These are phyloP conservation scores for Amazona vittata DNA, from an alignment of 2,113 vertebrate species.

Conservation along the genomic window DNA sequence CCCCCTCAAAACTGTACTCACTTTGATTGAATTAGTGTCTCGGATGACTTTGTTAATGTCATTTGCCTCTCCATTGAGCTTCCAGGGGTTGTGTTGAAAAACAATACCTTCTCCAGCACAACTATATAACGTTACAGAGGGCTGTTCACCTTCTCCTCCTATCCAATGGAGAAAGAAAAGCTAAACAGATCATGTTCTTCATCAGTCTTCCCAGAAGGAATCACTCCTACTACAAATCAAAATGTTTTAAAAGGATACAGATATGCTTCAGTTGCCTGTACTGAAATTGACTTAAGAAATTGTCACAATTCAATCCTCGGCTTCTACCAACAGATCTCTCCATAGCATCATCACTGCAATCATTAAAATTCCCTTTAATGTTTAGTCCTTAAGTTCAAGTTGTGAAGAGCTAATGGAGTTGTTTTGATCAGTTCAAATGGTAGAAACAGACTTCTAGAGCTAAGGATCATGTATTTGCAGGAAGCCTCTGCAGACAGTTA, in stretches of 20 bases:
- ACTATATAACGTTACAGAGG: constrained; percentile 87
- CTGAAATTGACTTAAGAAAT: neutral
- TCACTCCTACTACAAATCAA: neutral
- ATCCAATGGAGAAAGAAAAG: neutral
- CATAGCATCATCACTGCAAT: neutral
- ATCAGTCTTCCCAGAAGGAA: neutral
- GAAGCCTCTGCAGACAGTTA: neutral
- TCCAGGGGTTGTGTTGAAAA: constrained; percentile 90
- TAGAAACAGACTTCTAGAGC: neutral
- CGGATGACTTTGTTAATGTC: constrained; percentile 91
- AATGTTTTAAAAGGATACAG: neutral
- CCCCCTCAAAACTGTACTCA: constrained; percentile 47
- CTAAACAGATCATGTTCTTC: neutral
- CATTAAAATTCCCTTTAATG: neutral
- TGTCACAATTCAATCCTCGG: neutral
- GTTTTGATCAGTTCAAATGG: neutral
- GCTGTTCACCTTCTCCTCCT: constrained; percentile 81
- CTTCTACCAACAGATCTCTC: neutral
- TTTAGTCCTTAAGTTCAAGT: neutral
- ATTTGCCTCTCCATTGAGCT: constrained; percentile 83
- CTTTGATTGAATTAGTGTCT: constrained; percentile 90
- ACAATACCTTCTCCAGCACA: constrained; percentile 93
- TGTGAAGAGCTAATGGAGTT: neutral
- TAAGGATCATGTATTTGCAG: neutral
- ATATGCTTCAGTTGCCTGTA: neutral